Evolutionary conservation across 1,140 invertebrate species (phyloP).

Genomic region (Zaprionus gabonicus): DNA sequence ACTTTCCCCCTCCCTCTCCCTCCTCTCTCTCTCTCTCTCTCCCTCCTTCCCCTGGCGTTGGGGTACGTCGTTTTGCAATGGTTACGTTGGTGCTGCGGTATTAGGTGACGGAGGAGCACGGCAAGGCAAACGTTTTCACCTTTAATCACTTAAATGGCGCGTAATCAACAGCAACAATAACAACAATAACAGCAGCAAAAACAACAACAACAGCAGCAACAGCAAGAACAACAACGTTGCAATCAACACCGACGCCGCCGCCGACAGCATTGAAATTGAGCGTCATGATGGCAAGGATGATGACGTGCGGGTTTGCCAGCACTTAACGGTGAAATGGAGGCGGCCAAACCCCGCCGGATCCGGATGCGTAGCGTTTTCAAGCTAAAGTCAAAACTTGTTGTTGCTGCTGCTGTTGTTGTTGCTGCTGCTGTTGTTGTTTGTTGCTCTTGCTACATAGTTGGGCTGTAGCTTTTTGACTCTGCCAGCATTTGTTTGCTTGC

Average conservation of each 20-base stretch:
- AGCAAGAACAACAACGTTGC: conserved; percentile 43
- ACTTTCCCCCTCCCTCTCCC: not conserved
- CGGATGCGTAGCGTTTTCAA: conserved; percentile 42
- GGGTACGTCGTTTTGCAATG: not conserved
- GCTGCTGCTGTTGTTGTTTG: conserved; percentile 28
- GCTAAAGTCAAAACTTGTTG: conserved; percentile 50
- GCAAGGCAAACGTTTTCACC: conserved; percentile 62
- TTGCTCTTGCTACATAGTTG: conserved; percentile 54
- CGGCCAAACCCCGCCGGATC: not conserved
- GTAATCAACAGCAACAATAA: conserved; percentile 66
- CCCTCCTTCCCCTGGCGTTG: no score
- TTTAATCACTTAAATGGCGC: conserved; percentile 80
- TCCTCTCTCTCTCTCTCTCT: not conserved
- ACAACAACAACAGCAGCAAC: conserved; percentile 39
- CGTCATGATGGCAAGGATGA: conserved; percentile 56
- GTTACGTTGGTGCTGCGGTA: not conserved
- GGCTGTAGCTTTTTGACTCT: conserved; percentile 48
- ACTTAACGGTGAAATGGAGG: conserved; percentile 56
- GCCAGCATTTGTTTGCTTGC: conserved; percentile 58
- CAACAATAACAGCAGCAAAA: conserved; percentile 46
- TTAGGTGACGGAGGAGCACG: conserved; percentile 16
- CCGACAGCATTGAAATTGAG: conserved; percentile 69
- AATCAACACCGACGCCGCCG: conserved; percentile 68
- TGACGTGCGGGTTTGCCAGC: conserved; percentile 67
- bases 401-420: conserved; percentile 24